Base-by-base conservation (phyloP, 2,113 vertebrate species). In the Melanocharis versteri region DNA sequence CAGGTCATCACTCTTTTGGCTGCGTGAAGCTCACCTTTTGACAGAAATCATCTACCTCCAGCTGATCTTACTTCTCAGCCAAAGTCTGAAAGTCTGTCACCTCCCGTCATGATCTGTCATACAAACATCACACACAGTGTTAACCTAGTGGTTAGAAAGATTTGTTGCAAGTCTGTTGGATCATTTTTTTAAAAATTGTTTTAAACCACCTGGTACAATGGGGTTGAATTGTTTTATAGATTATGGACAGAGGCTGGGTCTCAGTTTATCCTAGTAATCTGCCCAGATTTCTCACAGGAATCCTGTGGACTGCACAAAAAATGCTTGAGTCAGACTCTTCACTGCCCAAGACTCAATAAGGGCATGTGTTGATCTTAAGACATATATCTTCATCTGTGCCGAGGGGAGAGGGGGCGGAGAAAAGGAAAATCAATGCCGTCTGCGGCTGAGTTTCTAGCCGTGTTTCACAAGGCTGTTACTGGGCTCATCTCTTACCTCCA, bases 21-120 rank as follows among this genome's bases (percentile, higher is more conserved):
- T 86, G 40, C 15, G 0, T 56, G 86, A 91, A 54, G 75, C 88
- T 87, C 71, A 89, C 57, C 88, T 92, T 18, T 90, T 92, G 88
- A 94, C 91, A 94, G 84, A 91, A 97, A 88, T 95, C 84, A 96
- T 96, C 84, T 80, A 62, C 69, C 90, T 84, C 75, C 77, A 93
- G 73, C 80, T 94, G 73, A 81, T 91, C 47, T 83, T 64, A 80
- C 93, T 95, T 82, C 94, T 77, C 40, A 83, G 71, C 94, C 90
- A 86, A 93, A 87, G 83, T 83, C 82, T 93, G 62, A 35, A 71
- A 89, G 22, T 94, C 83, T 96, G 91, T 96, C 96, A 91, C 61
- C 48, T 94, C 80, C 69, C 33, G 3, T 96, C 94, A 93, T 42
- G 60, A 83, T 81, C 97, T 93, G 45, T 68, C 94, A 61, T 23